Evolutionary conservation across 2,888 invertebrate species (phyloP), one percentile per base, ranked within the genome.

Genomic region (Pinctada fucata): DNA sequence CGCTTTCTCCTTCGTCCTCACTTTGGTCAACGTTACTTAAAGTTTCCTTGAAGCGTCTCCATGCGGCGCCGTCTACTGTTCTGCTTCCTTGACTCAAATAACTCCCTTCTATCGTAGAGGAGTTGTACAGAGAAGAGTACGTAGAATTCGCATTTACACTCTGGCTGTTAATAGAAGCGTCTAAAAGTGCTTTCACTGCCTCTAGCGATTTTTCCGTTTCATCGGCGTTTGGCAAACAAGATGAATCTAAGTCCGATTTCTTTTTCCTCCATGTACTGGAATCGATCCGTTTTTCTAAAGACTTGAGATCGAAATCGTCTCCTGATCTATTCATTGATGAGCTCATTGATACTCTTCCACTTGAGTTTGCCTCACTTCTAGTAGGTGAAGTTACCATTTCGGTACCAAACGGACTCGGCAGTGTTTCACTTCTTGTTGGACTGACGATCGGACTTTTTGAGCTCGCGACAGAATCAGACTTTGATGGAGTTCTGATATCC

Each of bases 201-300:
- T 76, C 73, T 6, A 85, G 67, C 3, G 88, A 86, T n/a, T 87
- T 77, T 73, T 86, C 87, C 0, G 89, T 89, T 73, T 90, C 89
- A 71, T 90, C 90, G 2, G 90, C 90, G 82, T 90, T 88, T n/a
- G 90, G 90, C 6, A 90, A 79, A 47, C 79, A 65, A 2, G 84
- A 79, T 66, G 80, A 85, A 52, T 85, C 84, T 65, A 86, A 85
- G 13, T 85, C 84, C 2, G 85, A 83, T 58, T 87, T 85, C 80
- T 89, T 88, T 82, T 86, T 88, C 58, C 83, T 87, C 87, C 88
- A 90, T 0, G 90, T 90, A n/a, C 88, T 85, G 10, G 86, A 84
- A 74, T 86, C 82, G 48, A 85, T 82, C 67, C 85, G 64, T 58
- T 73, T 73, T 50, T 78, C 75, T 8, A 80, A 66, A 2, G 78